Base-by-base conservation (phyloP, 1,140 invertebrate species). In the Bombus terrestris region DNA sequence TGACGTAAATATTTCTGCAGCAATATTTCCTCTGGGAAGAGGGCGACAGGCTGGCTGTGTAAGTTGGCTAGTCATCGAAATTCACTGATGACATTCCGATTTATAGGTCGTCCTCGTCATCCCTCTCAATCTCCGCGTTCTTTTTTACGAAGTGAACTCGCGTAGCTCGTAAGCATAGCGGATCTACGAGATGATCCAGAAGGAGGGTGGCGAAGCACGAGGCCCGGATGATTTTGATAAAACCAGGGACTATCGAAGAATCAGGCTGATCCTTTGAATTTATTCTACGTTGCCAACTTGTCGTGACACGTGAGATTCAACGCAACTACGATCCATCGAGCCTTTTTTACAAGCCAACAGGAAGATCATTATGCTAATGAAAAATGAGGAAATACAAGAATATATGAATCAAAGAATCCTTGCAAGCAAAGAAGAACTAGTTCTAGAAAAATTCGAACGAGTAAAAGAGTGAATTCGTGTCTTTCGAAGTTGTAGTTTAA, bases 31-130 rank as follows among this genome's bases (percentile, higher is more conserved):
- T 57, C n/a, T 25, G 37, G 1, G 47, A 53, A 62, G 18, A 71
- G 47, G 32, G 62, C 3, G 25, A 4, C 15, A 43, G 35, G n/a
- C 32, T 57, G 57, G 41, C 32, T 0, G 32, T 32, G 76, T 83
- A 59, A 47, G 28, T 18, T 15, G 32, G 39, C 57, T 32, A n/a
- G 28, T 22, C 32, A 32, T 75, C 71, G 62, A 53, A 81, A 43
- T 53, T 62, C 37, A 37, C 15, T 57, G 79, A 86, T 80, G 79
- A 72, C 57, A 80, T 80, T 53, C 72, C 87, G 84, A 64, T 89
- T 89, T 89, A 89, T 86, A 86, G 84, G 79, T 89, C 79, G 84
- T 12, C 28, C 47, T 18, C 35, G 87, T 89, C 87, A 71, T 18
- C 57, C 28, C 43, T 12, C 32, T 53, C 74, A 64, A 79, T 68